Evolutionary conservation across 2,888 invertebrate genomes (phyloP).

Genomic region (Zele albiditarsus): DNA sequence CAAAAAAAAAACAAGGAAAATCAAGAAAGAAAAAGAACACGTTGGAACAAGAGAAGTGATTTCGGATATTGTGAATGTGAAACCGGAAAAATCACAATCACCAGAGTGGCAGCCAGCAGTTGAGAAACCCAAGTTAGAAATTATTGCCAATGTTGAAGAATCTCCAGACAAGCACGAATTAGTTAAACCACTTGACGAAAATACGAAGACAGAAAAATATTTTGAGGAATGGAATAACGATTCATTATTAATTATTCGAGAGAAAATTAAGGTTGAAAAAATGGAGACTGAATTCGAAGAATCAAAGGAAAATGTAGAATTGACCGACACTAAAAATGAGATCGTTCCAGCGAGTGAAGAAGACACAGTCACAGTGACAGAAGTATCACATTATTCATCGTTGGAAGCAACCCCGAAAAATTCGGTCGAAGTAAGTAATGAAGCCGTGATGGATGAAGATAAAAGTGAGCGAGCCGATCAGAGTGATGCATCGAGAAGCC

Average conservation of each 20-base stretch:
- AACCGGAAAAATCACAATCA: background rate
- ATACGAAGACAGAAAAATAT: slow-evolving; percentile 47
- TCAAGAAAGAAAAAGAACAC: slow-evolving; percentile 4
- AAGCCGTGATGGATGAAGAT: background rate
- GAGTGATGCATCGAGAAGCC: slow-evolving; percentile 16
- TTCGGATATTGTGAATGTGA: background rate
- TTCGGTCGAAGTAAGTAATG: background rate
- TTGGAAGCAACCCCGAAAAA: slow-evolving; percentile 6
- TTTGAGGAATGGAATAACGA: slow-evolving; percentile 59
- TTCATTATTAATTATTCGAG: slow-evolving; percentile 37
- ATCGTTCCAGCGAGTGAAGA: background rate
- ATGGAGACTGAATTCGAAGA: slow-evolving; percentile 15
- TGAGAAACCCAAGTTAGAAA: background rate
- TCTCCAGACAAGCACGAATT: slow-evolving; percentile 29
- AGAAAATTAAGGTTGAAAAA: background rate
- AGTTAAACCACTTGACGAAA: slow-evolving; percentile 32
- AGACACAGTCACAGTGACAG: background rate
- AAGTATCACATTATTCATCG: background rate
- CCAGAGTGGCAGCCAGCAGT: slow-evolving; percentile 9
- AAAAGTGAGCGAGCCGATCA: slow-evolving; percentile 15
- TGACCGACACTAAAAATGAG: background rate
- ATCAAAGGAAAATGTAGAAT: slow-evolving; percentile 8
- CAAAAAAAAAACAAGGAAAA: slow-evolving; percentile 16
- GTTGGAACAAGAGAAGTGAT: slow-evolving; percentile 13
- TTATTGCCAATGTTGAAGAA: slow-evolving; percentile 26